Conservation (phyloP, 2,113 vertebrate genomes). For the Pelvicachromis taeniatus region DNA sequence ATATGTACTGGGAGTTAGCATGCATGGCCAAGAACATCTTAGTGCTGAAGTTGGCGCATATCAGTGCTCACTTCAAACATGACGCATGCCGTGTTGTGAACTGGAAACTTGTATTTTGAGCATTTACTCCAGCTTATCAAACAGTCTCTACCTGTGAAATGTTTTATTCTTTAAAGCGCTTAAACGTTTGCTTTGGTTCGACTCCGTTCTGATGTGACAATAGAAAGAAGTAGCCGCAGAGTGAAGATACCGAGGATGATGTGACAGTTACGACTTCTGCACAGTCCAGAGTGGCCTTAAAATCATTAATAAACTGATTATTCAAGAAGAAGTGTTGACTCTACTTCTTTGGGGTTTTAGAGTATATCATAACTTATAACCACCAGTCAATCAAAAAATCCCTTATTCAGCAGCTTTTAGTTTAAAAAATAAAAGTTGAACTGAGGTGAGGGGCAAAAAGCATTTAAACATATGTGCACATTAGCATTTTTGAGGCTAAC, state of each 20-base stretch:
- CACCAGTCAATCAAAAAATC: not conserved
- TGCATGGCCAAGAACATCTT: not conserved
- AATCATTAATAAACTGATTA: constrained; percentile 69
- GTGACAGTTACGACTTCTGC: constrained; percentile 47
- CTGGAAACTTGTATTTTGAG: not conserved
- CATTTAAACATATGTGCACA: not conserved
- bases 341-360: not conserved
- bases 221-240: not conserved
- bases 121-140: not conserved
- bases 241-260: not conserved
- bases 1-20: not conserved
- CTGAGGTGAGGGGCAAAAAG: not conserved
- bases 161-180: not conserved
- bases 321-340: not conserved
- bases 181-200: not conserved
- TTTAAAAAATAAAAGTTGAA: not conserved
- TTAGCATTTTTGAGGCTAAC: too few relatives aligned
- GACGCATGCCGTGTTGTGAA: not conserved
- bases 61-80: not conserved
- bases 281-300: constrained; percentile 76
- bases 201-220: constrained; percentile 29
- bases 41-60: not conserved
- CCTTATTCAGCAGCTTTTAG: not conserved
- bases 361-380: not conserved
- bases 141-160: not conserved